These are phyloP conservation scores for Encarsia formosa DNA, from an alignment of 2,888 invertebrate species.

Conservation along the genomic window DNA sequence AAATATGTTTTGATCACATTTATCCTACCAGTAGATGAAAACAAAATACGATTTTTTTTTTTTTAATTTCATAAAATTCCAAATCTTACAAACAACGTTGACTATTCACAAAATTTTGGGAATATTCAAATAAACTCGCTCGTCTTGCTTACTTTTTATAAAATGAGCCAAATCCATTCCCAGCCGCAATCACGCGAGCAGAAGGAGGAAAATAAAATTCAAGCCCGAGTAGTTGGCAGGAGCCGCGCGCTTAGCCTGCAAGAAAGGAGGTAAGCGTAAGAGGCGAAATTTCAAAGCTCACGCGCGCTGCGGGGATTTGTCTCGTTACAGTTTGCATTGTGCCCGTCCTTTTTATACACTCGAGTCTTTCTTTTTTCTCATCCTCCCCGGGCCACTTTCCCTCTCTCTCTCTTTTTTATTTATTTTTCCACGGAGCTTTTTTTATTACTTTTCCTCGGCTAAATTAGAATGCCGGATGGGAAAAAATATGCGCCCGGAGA, in stretches of 20 bases:
- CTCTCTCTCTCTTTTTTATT: conserved; percentile 8
- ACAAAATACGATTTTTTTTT: too few species aligned
- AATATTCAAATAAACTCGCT: too few species aligned
- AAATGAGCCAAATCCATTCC: too few species aligned
- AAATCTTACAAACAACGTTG: too few species aligned
- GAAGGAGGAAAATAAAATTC: not conserved
- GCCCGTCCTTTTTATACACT: conserved; percentile 11
- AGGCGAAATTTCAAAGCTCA: conserved; percentile 29
- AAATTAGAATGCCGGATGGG: conserved; percentile 17
- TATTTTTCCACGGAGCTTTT: not conserved
- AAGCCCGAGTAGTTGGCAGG: conserved; percentile 3
- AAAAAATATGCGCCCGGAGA: not conserved
- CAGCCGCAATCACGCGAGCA: conserved; percentile 9
- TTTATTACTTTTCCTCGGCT: not conserved
- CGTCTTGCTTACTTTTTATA: too few species aligned
- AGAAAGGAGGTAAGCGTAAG: not conserved
- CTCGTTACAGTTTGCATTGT: conserved; percentile 51
- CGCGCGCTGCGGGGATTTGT: conserved; percentile 46
- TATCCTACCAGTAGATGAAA: too few species aligned
- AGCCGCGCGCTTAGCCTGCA: not conserved
- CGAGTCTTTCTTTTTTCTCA: not conserved
- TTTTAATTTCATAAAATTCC: too few species aligned
- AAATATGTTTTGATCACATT: too few species aligned
- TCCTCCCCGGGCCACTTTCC: not conserved
- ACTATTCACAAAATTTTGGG: too few species aligned